phyloP scores from a whole-genome alignment of 2,113 vertebrate species.

The Hystrix cristata region DNA sequence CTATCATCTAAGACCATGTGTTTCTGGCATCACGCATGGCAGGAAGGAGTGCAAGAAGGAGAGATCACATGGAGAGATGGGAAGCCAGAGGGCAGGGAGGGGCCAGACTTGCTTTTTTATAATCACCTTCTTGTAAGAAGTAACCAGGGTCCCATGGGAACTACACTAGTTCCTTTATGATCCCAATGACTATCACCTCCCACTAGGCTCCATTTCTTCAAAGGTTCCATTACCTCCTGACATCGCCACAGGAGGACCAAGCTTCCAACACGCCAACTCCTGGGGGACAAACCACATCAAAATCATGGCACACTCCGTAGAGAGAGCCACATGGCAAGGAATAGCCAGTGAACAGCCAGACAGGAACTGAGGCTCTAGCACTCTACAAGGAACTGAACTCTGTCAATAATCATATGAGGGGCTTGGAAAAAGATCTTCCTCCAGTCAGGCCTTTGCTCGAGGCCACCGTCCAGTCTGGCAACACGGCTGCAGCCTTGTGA shows the following conservation, averaged over 20 bases:
- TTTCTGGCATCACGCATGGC: neutral
- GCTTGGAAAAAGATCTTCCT: neutral
- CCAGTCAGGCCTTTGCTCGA: neutral
- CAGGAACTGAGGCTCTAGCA: neutral
- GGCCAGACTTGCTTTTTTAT: neutral
- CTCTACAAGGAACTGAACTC: neutral
- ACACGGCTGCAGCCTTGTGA: neutral
- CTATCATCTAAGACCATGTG: neutral
- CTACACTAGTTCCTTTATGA: neutral
- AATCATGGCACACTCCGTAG: neutral
- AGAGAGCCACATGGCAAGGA: neutral
- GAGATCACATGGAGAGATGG: no score
- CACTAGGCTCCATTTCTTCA: neutral
- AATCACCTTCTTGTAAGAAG: neutral
- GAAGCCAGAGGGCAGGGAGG: neutral
- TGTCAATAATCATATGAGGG: neutral
- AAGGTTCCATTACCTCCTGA: neutral
- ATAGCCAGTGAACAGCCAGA: neutral
- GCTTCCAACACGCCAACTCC: neutral
- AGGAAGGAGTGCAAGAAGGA: neutral
- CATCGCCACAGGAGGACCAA: neutral
- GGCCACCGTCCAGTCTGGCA: neutral
- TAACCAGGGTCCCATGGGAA: neutral
- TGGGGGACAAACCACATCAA: neutral
- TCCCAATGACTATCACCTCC: neutral